These are phyloP conservation scores for Amitus sp. DNA, from an alignment of 2,888 invertebrate genomes.

Conservation along the genomic window DNA sequence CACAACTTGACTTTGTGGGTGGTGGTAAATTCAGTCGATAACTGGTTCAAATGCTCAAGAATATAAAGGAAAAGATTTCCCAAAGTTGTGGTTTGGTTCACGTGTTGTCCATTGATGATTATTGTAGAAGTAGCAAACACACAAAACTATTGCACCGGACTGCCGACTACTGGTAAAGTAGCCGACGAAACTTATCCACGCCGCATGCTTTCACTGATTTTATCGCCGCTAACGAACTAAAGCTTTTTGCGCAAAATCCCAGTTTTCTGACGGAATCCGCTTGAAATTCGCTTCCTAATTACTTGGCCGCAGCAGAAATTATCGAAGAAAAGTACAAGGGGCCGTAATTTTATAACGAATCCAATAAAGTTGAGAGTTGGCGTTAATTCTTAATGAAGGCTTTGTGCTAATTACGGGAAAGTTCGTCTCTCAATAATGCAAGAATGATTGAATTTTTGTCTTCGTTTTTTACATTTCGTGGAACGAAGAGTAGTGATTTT, in stretches of 20 bases:
- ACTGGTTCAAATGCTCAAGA: neutral
- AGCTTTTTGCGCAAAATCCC: conserved; percentile 12
- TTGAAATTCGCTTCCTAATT: conserved; percentile 14
- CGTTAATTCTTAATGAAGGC: conserved; percentile 1
- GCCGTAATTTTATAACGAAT: conserved; percentile 6
- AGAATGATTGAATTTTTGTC: neutral
- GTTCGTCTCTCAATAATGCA: conserved; percentile 1
- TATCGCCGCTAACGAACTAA: conserved; percentile 23
- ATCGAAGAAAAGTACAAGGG: conserved; percentile 6
- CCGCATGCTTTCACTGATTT: conserved; percentile 18
- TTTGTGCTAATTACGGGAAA: neutral
- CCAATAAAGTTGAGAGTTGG: neutral
- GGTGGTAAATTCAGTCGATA: neutral
- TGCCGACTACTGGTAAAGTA: conserved; percentile 29
- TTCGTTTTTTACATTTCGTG: neutral
- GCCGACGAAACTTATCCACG: conserved; percentile 26
- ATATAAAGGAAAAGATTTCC: neutral
- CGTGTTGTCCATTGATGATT: conserved; percentile 3
- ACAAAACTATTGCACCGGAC: conserved; percentile 32
- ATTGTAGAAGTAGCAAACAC: conserved; percentile 26
- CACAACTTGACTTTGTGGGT: too few species aligned
- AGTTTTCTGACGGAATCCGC: conserved; percentile 6
- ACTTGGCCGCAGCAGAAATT: conserved; percentile 3
- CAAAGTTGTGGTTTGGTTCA: neutral
- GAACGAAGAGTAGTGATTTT: neutral